Evolutionary conservation across 2,113 vertebrate genomes (phyloP), one percentile per base, ranked within the genome.

Genomic region (Sinocyclocheilus rhinocerous): DNA sequence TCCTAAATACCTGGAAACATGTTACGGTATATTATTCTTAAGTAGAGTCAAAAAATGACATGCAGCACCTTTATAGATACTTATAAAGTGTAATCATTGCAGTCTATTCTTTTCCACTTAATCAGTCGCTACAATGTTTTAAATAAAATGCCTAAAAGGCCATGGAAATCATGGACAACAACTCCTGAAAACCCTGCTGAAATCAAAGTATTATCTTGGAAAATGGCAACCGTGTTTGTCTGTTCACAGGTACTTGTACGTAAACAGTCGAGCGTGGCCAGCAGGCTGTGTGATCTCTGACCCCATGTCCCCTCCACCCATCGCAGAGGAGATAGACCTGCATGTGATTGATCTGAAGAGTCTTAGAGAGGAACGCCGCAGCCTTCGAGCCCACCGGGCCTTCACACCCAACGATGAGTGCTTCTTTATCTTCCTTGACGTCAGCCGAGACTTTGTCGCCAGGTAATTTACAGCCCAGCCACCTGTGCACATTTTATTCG

Each of bases 201-300:
- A 42, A 80, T 80, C 2, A 9, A 42, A 42, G 26, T 4, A 36
- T 22, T 33, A 36, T 78, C 26, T 4, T 12, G 29, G 29, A 39
- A 70, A 39, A 11, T 72, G 33, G 8, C 69, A 22, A 5, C 33
- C 20, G 69, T 29, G 33, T 4, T 55, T n/a, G 4, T 73, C 29
- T 83, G 6, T 0, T 45, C 57, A 65, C 91, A 99, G 98, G 94
- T 99, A 98, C 90, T 93, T 99, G 59, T 99, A 99, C 0, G 97
- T 99, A 77, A 99, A 98, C 90, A 98, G 97, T 92, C 96, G 97
- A 0, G 96, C 98, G 3, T 99, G 98, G 98, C 98, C 98, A 0
- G 90, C 93, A 0, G 96, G 95, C 67, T 98, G 97, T 0, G 88
- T 98, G 84, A 97, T 99, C 89, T 97, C 97, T 0, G 96, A 99